Evolutionary conservation across 2,888 invertebrate species (phyloP).

Genomic region (Papilio demoleus): DNA sequence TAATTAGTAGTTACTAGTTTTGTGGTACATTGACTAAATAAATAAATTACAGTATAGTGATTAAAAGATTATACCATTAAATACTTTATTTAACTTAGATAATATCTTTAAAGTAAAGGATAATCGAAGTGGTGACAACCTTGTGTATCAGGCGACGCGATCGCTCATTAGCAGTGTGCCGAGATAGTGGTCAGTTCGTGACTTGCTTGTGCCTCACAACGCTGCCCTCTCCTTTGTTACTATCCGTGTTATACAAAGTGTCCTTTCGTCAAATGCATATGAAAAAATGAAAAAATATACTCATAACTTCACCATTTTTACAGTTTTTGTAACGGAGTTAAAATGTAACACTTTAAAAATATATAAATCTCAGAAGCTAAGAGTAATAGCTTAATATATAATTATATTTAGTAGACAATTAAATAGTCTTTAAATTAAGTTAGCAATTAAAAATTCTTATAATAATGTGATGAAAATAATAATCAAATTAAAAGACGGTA

Average conservation of each 20-base stretch:
- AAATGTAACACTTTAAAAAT: too few relatives aligned
- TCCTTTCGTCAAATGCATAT: slow-evolving; percentile 27
- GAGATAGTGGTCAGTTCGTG: slow-evolving; percentile 61
- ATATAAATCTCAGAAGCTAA: too few relatives aligned
- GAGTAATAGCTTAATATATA: too few relatives aligned
- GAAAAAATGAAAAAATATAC: slow-evolving; percentile 11
- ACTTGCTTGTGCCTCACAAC: slow-evolving; percentile 48
- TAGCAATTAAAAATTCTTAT: too few relatives aligned
- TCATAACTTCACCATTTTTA: background rate
- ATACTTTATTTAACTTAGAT: background rate
- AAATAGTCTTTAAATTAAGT: too few relatives aligned
- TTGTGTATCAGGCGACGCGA: slow-evolving; percentile 53
- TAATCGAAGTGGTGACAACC: slow-evolving; percentile 21
- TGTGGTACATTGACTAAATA: too few relatives aligned
- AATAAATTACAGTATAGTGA: too few relatives aligned
- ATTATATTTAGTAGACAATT: too few relatives aligned
- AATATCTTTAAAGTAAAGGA: background rate
- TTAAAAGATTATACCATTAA: background rate
- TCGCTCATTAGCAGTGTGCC: slow-evolving; percentile 72
- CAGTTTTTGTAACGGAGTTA: background rate
- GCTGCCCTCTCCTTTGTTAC: slow-evolving; percentile 42
- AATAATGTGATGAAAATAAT: too few relatives aligned
- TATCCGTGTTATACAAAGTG: slow-evolving; percentile 42
- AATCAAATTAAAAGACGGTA: too few relatives aligned
- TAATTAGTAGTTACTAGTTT: too few relatives aligned